A percentile compares a stretch with the other conserved stretches of the same genome.
These are phyloP conservation scores for Automeris io DNA, from an alignment of 2,888 invertebrate species.

Conservation along the genomic window DNA sequence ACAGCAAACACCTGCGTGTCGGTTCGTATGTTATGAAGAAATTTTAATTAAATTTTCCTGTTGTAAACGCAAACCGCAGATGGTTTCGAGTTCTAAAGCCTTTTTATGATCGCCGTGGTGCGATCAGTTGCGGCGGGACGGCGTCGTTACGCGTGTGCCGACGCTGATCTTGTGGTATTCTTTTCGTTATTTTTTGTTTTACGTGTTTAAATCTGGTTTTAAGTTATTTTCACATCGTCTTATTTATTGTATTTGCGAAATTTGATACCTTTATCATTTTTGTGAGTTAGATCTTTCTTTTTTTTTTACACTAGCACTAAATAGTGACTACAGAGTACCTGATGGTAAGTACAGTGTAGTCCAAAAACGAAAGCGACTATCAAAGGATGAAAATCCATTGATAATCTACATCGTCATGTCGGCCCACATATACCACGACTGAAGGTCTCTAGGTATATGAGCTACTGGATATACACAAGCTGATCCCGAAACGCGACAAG, in stretches of 20 bases:
- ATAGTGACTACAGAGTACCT: too few relatives aligned
- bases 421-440: too few relatives aligned
- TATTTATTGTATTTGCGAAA: neutral
- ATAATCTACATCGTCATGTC: too few relatives aligned
- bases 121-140: conserved; percentile 5
- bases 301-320: too few relatives aligned
- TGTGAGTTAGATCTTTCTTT: too few relatives aligned
- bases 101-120: conserved; percentile 9
- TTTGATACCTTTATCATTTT: too few relatives aligned
- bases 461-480: too few relatives aligned
- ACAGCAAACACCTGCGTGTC: conserved; percentile 7
- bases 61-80: conserved; percentile 47
- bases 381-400: too few relatives aligned
- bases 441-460: too few relatives aligned
- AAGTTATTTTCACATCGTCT: neutral
- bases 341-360: too few relatives aligned
- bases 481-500: too few relatives aligned
- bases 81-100: conserved; percentile 5
- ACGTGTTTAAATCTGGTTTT: neutral
- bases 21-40: conserved; percentile 40
- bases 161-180: neutral
- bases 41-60: conserved; percentile 55
- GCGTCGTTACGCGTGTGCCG: neutral
- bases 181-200: conserved; percentile 2
- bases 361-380: too few relatives aligned